Base-by-base conservation (phyloP, 2,113 vertebrate genomes). In the Ammodytes marinus region DNA sequence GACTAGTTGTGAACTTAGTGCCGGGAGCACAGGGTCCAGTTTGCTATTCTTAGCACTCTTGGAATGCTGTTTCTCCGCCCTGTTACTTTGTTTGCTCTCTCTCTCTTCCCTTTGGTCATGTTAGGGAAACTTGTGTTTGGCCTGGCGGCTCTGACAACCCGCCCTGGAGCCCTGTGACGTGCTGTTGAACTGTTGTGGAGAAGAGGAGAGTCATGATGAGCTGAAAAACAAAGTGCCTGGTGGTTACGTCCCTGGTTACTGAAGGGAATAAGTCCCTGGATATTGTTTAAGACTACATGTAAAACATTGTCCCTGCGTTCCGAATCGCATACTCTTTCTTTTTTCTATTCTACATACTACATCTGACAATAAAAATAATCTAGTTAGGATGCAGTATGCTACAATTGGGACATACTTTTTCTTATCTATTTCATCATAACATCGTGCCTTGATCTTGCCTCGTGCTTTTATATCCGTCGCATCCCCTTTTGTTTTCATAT, bases 11-110 rank as follows among this genome's bases (percentile, higher is more conserved):
- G 92, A 88, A 92, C 92, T 90, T 91, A 70, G 91, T 27, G 82
- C 85, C 13, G 59, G 58, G 88, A 90, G 89, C 89, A 81, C 82
- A 93, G 80, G 91, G 93, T 93, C 90, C 93, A 93, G 89, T 89
- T 85, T 74, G 93, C 92, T 94, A 94, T 94, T 94, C 92, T 94
- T 95, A 94, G 94, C 87, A 53, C 91, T 93, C 81, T 58, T 89
- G 93, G 94, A 94, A 95, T 95, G 93, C 91, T 76, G 90, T 91
- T 89, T 89, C 91, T 91, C 93, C 88, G 85, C 91, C 90, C 92
- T 88, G 88, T 91, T 92, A 88, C 94, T 93, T 88, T 90, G 92
- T 93, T 93, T 92, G 90, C 89, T 54, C 88, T 84, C 86, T 84
- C 74, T 71, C 86, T 84, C 74, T 71, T 79, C 79, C 57, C 72